A percentile compares a stretch with the other conserved stretches of the same genome.
Evolutionary conservation across 2,797 vertebrate species (phyloP).

Genomic region (Diplodus puntazzo): DNA sequence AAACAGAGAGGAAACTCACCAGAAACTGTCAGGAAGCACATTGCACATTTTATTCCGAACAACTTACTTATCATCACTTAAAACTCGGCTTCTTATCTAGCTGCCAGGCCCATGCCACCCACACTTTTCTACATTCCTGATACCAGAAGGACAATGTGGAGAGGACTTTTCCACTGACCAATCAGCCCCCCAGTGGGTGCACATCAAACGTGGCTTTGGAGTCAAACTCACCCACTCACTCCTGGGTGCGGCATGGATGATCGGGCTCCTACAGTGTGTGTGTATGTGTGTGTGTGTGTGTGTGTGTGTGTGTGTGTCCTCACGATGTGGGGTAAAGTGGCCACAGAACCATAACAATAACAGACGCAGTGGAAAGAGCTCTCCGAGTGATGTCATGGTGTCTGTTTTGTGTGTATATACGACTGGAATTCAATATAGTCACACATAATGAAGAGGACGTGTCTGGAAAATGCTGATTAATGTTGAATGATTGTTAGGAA

Average conservation of each 20-base stretch:
- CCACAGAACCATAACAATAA: slow-evolving; percentile 68
- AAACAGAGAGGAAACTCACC: slow-evolving; percentile 16
- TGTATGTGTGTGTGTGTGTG: background rate
- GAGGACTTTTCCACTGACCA: slow-evolving; percentile 72
- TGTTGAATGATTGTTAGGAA: slow-evolving; percentile 20
- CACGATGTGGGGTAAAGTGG: slow-evolving; percentile 52
- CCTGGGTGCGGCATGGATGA: slow-evolving; percentile 67
- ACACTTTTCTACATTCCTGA: slow-evolving; percentile 54
- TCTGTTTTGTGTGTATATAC: slow-evolving; percentile 56
- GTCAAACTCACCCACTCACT: slow-evolving; percentile 74
- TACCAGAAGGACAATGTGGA: slow-evolving; percentile 68
- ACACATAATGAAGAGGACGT: slow-evolving; percentile 9
- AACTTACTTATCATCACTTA: slow-evolving; percentile 57
- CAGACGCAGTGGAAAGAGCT: slow-evolving; percentile 65
- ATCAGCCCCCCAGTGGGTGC: slow-evolving; percentile 54
- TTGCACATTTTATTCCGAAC: slow-evolving; percentile 54
- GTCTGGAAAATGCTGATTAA: slow-evolving; percentile 52
- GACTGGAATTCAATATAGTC: slow-evolving; percentile 50
- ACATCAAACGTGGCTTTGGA: slow-evolving; percentile 72
- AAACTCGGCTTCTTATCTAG: slow-evolving; percentile 64
- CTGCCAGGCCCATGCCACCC: slow-evolving; percentile 61
- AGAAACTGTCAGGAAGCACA: slow-evolving; percentile 65
- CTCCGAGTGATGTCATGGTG: slow-evolving; percentile 67
- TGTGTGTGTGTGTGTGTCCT: slow-evolving; percentile 21
- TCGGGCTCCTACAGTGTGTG: slow-evolving; percentile 28